Evolutionary conservation across 2,888 invertebrate species (phyloP), one percentile per base, ranked within the genome.

Genomic region (Synanthedon formicaeformis): DNA sequence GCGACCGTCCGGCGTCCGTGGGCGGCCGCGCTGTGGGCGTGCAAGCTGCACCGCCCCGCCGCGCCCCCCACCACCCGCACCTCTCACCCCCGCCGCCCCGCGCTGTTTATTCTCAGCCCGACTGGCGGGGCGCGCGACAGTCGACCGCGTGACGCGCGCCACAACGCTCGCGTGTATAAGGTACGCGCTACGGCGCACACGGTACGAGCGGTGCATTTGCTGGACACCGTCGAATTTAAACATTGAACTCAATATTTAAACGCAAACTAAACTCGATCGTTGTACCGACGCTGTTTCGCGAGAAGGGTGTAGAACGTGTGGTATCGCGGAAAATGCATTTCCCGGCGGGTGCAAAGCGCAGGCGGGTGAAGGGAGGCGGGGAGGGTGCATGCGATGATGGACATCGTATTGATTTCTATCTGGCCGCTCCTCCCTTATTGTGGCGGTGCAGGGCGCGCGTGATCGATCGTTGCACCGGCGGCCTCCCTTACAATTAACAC

Each of bases 381-480:
- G 89, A 83, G 89, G 89, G 88, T 89, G 89, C 89, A 89, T 84
- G 85, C 85, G 85, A 86, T 88, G 88, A 85, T 89, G 89, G 88
- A 89, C 88, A 87, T 81, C 83, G 86, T 88, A 88, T 88, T 84
- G 88, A 88, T 88, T 87, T 86, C 84, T 86, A 86, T 86, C 87
- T 87, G 86, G 70, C 84, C 86, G 84, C 85, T 83, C 84, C 84
- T 84, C 85, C 84, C 84, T 79, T 79, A 76, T 80, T 78, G 84
- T 81, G 78, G 78, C 73, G 79, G 78, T 81, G 84, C 83, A 83
- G 79, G 80, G 81, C 76, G 79, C 78, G 34, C 78, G 58, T 27
- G 51, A 54, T 52, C 53, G 52, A 54, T 51, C 52, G 65, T 51
- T 54, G 54, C 54, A 54, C 54, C 50, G 48, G 48, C 65, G 34